Evolutionary conservation across 2,797 vertebrate genomes (phyloP).

Genomic region (Pseudotriccus pelzelni): DNA sequence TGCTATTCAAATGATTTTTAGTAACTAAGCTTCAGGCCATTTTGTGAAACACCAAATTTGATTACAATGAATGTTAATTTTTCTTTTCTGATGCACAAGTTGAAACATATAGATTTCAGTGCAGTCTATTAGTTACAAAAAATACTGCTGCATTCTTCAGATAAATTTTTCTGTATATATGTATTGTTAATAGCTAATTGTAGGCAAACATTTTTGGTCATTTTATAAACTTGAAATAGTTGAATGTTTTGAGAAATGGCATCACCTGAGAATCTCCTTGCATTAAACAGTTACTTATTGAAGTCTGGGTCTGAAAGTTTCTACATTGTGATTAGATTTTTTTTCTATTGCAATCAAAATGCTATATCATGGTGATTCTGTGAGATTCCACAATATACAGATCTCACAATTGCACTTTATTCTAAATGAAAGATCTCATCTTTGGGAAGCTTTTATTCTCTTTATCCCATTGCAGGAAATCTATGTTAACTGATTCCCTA

Average conservation of each 20-base stretch:
- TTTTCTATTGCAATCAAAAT: not conserved
- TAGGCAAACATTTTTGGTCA: not conserved
- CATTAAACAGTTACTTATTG: not conserved
- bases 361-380: not conserved
- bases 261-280: not conserved
- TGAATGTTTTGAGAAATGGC: not conserved
- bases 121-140: not conserved
- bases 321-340: not conserved
- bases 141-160: not conserved
- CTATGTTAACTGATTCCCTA: not conserved
- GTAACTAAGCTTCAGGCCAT: not conserved
- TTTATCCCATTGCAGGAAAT: not conserved
- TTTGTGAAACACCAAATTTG: not conserved
- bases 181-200: not conserved
- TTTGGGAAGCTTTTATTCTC: not conserved
- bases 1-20: not conserved
- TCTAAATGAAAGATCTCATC: not conserved
- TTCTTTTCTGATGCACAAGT: not conserved
- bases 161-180: not conserved
- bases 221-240: not conserved
- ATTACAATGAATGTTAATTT: not conserved
- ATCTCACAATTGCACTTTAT: not conserved
- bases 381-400: not conserved
- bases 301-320: not conserved
- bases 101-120: not conserved